Conservation (phyloP, 2,888 invertebrate genomes). For the Dione vanillae region DNA sequence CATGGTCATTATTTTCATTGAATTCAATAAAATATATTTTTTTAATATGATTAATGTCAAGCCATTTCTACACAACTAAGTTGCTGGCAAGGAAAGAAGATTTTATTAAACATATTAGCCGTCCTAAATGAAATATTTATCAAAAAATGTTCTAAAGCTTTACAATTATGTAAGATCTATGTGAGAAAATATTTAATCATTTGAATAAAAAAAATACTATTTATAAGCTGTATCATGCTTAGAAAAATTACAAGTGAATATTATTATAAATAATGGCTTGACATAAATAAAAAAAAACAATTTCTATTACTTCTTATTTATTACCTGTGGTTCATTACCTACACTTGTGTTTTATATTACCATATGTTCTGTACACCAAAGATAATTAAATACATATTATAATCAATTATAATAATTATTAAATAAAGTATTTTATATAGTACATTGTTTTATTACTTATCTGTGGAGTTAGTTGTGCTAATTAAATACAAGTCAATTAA, state of each 20-base stretch:
- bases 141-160: neutral
- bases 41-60: neutral
- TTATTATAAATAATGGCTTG: neutral
- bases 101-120: neutral
- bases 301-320: neutral
- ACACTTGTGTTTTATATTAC: conserved; percentile 12
- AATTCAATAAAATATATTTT: neutral
- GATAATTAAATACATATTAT: conserved; percentile 32
- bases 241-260: neutral
- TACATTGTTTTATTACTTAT: conserved; percentile 3
- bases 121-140: neutral
- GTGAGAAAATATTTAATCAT: no score
- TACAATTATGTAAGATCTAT: neutral
- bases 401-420: conserved; percentile 24
- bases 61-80: neutral
- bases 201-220: no score
- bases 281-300: neutral
- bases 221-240: no score
- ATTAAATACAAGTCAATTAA: no score
- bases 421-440: conserved; percentile 33
- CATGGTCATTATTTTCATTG: neutral
- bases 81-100: neutral
- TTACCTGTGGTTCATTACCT: neutral
- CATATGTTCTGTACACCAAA: conserved; percentile 35
- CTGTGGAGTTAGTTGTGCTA: no score